Base-by-base conservation (phyloP, 2,113 vertebrate genomes). In the Barnardius zonarius region DNA sequence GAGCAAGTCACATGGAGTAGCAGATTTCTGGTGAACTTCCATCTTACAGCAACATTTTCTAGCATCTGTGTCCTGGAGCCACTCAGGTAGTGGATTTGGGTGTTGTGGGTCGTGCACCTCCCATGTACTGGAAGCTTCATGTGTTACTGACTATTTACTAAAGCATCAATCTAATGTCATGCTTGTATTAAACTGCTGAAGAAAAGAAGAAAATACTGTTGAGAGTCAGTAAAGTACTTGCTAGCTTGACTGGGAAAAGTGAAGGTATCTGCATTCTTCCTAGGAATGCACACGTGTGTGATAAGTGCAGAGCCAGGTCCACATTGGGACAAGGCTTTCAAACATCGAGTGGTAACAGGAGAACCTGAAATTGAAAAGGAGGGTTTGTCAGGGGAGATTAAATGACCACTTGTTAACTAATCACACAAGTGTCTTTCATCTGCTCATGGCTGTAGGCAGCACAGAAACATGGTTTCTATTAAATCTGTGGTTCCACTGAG, bases 361-460 rank as follows among this genome's bases (percentile, higher is more conserved):
- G 77, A 90, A 74, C 51, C 94, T 77, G 68, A 66, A 49, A 19
- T 27, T 80, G 83, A 59, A 62, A 74, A 55, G 52, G 55, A 83
- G 70, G 55, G n/a, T 48, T 96, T 97, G 93, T 87, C 49, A 31
- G 87, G 75, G 70, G 82, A 88, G 94, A 95, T 93, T 79, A 77
- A 84, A 95, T 95, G 86, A 88, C 94, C 93, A 93, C 96, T 97
- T 96, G 95, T 97, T 97, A 97, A 91, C 88, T 97, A 95, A 94
- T 97, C 74, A 1, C 86, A 93, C 95, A 94, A 96, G 96, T 95
- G 88, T 94, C 96, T 97, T 97, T 98, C 97, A 96, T 97, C 98
- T 96, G 96, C 57, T 96, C 37, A 46, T 89, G 88, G 82, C 93
- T 93, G 63, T 61, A 92, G 95, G 94, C 96, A 67, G 17, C 17